Base-by-base conservation (phyloP, 2,888 invertebrate genomes). In the Tinea trinotella region DNA sequence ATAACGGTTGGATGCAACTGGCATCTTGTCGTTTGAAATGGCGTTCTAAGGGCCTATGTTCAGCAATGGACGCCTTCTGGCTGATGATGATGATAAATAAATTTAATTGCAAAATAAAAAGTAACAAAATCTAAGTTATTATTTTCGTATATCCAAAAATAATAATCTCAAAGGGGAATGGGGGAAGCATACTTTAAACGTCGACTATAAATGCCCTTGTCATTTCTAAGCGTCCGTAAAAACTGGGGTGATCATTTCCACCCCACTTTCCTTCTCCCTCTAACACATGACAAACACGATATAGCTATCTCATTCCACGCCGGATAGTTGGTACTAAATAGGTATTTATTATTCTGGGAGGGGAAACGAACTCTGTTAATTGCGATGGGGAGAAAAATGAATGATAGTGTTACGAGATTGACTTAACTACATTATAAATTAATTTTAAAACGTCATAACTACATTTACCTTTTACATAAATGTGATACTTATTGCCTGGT, bases 341-440 rank as follows among this genome's bases (percentile, higher is more conserved):
- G 80, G 79, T 77, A 78, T 84, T 85, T 84, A 83, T 83, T 82
- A 84, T 83, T 84, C 84, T 35, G 70, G 75, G 74, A 80, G 82
- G 84, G 53, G 53, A 53, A 34, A 35, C 35, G 84, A 74, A 75
- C 67, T 69, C 70, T 71, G 75, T 82, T 84, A 84, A 84, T 84
- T 83, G 76, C 70, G 69, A 79, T 74, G 79, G 67, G 68, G 72
- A 71, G 79, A 79, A 82, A 83, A 81, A 84, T 76, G 63, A 61
- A 62, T 63, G 60, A 64, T 60, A 59, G 59, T 57, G 56, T 18
- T 30, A 46, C 35, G 34, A 53, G 40, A 53, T 53, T 53, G 53
- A 40, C 52, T 35, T 46, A 17, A 46, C 46, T 46, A 46, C 15
- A 46, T 46, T 46, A 46, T 12, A 46, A 46, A n/a, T n/a, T 46